phyloP scores from a whole-genome alignment of 2,888 invertebrate species.

The Cheilosia impressa region DNA sequence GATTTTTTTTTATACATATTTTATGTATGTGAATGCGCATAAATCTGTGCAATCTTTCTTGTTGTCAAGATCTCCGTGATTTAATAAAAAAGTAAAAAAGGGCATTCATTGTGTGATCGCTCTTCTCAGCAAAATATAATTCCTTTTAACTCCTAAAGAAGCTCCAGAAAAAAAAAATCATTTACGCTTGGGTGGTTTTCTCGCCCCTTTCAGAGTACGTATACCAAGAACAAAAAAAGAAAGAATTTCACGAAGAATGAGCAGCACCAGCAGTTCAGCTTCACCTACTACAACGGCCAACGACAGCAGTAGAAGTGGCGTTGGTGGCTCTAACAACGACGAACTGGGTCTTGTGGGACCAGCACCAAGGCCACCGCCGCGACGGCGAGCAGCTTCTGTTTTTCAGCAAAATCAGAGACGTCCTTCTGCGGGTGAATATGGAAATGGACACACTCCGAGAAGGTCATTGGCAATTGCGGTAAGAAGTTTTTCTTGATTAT shows the following conservation, averaged over 20 bases:
- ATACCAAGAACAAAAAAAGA: neutral
- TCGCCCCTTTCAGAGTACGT: conserved; percentile 23
- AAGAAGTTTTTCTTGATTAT: conserved; percentile 74
- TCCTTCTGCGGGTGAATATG: conserved; percentile 77
- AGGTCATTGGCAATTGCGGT: conserved; percentile 81
- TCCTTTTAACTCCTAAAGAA: neutral
- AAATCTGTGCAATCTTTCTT: conserved; percentile 13
- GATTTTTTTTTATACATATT: conserved; percentile 18
- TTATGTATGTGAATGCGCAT: neutral
- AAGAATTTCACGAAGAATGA: no score
- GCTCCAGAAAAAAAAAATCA: conserved; percentile 10
- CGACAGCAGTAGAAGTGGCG: conserved; percentile 25
- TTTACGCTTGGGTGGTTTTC: conserved; percentile 54
- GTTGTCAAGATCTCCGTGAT: conserved; percentile 22
- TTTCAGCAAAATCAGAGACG: conserved; percentile 79
- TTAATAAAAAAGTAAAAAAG: neutral
- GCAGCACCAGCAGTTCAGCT: conserved; percentile 60
- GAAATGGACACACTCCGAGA: conserved; percentile 80
- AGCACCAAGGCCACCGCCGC: conserved; percentile 82
- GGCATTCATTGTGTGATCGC: conserved; percentile 4
- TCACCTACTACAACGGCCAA: conserved; percentile 50
- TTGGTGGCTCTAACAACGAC: conserved; percentile 26
- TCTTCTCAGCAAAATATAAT: neutral
- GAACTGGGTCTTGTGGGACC: conserved; percentile 72
- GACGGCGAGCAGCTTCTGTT: conserved; percentile 82